Base-by-base conservation (phyloP, 2,797 vertebrate species). In the Enteromius fasciolatus region DNA sequence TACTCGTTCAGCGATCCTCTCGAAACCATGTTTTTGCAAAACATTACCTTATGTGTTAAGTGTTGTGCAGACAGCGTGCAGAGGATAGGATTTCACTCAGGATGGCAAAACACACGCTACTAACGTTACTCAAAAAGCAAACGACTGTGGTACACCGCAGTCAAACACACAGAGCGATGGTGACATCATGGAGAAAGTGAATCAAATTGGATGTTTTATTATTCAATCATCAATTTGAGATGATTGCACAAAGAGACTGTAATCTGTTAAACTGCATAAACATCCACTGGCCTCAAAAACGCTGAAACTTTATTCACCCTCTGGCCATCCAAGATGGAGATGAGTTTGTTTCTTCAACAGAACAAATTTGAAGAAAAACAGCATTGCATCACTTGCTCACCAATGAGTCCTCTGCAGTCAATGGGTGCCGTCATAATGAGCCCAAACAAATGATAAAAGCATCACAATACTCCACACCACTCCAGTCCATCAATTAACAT, bases 131-230 rank as follows among this genome's bases (percentile, higher is more conserved):
- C 23, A 11, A 59, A 78, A 57, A 69, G 36, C 50, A 69, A 79
- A 79, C 5, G 39, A 28, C 36, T 20, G 66, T 39, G 67, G 36
- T 44, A 14, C 31, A 68, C 46, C 9, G 18, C 61, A 50, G 77
- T 68, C 64, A 41, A 15, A 67, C 63, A 39, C 20, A 57, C 44
- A 39, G 46, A 78, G n/a, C 3, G 8, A 41, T 25, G 64, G 50
- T 57, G 66, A 80, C 54, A 52, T 80, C 78, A 80, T 69, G 23
- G 52, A 57, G 36, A 80, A 80, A 63, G 28, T 31, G 59, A 63
- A 31, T 63, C 59, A 15, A 61, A 61, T 61, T 15, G 59, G 25
- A 61, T 28, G 59, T 31, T 63, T 63, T 63, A 31, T 28, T 63
- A 63, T 63, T 31, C 15, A 14, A 28, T 63, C 25, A 31, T 61